These are phyloP conservation scores for Exaiptasia diaphana DNA, from an alignment of 64 coral and sea anemone genomes.

Conservation along the genomic window DNA sequence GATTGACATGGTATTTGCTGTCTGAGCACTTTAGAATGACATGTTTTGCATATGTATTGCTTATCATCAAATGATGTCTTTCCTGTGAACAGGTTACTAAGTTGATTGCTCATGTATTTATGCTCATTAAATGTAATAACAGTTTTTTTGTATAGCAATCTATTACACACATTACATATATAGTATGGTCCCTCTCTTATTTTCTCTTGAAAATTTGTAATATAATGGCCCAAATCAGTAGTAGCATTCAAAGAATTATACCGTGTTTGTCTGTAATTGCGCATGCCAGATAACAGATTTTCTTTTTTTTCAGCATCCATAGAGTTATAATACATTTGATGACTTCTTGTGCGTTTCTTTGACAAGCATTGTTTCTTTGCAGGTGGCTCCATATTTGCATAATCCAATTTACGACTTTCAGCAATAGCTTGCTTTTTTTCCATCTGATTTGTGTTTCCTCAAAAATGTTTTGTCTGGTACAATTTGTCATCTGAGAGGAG, in stretches of 20 bases:
- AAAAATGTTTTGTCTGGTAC: conserved; percentile 56
- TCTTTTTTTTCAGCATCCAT: no score
- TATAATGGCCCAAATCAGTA: conserved; percentile 38
- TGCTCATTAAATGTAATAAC: conserved; percentile 33
- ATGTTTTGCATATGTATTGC: conserved; percentile 56
- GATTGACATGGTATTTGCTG: conserved; percentile 45
- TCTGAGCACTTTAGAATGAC: conserved; percentile 31
- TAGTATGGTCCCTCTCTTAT: conserved; percentile 36
- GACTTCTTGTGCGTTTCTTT: neutral
- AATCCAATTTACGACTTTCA: conserved; percentile 27
- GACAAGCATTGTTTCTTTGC: conserved; percentile 43
- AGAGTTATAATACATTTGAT: no score
- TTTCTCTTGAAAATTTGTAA: conserved; percentile 39
- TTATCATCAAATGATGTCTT: neutral
- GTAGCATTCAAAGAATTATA: neutral
- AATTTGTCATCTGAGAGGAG: conserved; percentile 40
- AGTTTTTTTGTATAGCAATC: conserved; percentile 49
- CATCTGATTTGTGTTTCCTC: conserved; percentile 48
- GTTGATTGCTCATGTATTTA: conserved; percentile 21
- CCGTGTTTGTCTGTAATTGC: neutral
- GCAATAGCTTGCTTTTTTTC: conserved; percentile 24
- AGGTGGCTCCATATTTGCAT: conserved; percentile 56
- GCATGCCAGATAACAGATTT: neutral
- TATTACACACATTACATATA: conserved; percentile 51
- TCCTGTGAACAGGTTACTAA: neutral